A percentile compares a stretch with the other conserved stretches of the same genome.
These are phyloP conservation scores for Vanacampus margaritifer DNA, from an alignment of 2,113 vertebrate genomes.

Conservation along the genomic window DNA sequence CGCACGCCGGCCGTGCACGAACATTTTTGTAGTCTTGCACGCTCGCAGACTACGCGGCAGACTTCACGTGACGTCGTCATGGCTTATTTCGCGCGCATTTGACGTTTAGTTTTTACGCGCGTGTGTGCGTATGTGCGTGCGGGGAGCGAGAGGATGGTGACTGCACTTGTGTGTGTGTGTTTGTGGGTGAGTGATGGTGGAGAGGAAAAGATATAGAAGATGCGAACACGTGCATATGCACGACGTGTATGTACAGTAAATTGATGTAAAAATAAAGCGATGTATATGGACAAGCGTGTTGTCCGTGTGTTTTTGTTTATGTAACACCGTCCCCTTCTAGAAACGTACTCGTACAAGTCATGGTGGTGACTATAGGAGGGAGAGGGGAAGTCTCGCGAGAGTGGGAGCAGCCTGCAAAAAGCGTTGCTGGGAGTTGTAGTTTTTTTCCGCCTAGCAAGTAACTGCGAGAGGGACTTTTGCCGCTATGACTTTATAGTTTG, in stretches of 20 bases:
- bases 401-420: not conserved
- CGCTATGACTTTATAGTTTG: not conserved
- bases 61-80: not conserved
- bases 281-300: conserved; percentile 12
- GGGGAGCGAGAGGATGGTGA: not conserved
- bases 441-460: not conserved
- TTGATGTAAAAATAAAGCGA: conserved; percentile 28
- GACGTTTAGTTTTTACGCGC: conserved; percentile 6
- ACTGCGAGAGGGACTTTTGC: not conserved
- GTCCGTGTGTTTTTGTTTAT: conserved; percentile 52
- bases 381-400: conserved; percentile 61
- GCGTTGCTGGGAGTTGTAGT: conserved; percentile 61
- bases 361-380: conserved; percentile 38
- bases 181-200: conserved; percentile 1
- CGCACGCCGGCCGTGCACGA: not conserved
- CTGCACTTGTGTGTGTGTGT: conserved; percentile 2
- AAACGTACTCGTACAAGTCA: not conserved
- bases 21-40: not conserved
- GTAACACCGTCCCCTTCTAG: conserved; percentile 39
- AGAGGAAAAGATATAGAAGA: not conserved
- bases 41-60: not conserved
- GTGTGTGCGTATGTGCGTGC: conserved; percentile 1
- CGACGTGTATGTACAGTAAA: not conserved
- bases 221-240: not conserved
- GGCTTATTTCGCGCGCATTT: not conserved